Conservation (phyloP, 2,888 invertebrate genomes). For the Scaptomyza parva region DNA sequence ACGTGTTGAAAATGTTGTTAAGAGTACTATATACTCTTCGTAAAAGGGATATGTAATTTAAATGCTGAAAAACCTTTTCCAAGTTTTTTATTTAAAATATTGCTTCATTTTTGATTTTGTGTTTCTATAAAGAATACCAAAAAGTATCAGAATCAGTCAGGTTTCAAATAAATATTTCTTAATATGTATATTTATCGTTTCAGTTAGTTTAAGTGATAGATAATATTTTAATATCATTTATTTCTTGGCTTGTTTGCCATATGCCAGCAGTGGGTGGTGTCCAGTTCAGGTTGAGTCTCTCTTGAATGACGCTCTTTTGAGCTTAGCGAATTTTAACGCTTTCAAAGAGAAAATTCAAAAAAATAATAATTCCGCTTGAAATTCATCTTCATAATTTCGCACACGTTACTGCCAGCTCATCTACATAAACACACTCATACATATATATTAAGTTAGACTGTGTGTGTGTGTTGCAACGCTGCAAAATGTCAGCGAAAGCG, state of each 20-base stretch:
- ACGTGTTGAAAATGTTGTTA: not conserved
- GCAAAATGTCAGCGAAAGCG: slow-evolving; percentile 73
- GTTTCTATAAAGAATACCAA: not conserved
- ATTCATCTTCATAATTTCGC: slow-evolving; percentile 79
- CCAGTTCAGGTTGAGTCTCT: slow-evolving; percentile 8
- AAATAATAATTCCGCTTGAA: slow-evolving; percentile 39
- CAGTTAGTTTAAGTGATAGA: no score
- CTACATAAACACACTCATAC: slow-evolving; percentile 55
- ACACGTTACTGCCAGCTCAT: slow-evolving; percentile 74
- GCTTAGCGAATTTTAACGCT: slow-evolving; percentile 27
- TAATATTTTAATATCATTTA: slow-evolving; percentile 65
- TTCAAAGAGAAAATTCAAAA: no score
- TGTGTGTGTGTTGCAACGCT: slow-evolving; percentile 38
- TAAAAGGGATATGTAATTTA: no score
- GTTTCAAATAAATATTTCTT: no score
- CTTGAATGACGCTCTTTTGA: slow-evolving; percentile 51
- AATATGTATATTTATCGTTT: no score
- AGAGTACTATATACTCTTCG: not conserved
- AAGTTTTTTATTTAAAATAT: not conserved
- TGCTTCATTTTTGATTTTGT: no score
- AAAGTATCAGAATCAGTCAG: no score
- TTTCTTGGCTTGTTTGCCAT: slow-evolving; percentile 17
- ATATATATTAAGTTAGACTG: slow-evolving; percentile 17
- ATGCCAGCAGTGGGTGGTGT: slow-evolving; percentile 33
- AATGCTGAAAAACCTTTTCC: not conserved